These are phyloP conservation scores for Melanotaenia maccullochi DNA, from an alignment of 2,797 vertebrate species.

Conservation along the genomic window DNA sequence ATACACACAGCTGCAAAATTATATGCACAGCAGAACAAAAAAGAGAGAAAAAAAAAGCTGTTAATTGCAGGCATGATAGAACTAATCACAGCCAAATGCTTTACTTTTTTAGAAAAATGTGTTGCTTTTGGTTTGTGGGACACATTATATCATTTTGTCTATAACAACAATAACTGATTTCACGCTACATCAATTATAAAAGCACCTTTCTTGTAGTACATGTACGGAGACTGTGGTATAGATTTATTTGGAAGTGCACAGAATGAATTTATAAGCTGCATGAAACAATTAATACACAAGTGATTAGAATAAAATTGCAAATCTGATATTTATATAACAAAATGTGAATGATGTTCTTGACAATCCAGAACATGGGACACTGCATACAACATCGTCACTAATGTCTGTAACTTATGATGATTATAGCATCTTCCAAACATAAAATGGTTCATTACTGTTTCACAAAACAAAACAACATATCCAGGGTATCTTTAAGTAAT, in stretches of 20 bases:
- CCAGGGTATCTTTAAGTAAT: too few relatives aligned
- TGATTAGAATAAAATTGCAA: background rate
- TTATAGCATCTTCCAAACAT: background rate
- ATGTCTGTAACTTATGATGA: background rate
- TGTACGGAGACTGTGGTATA: background rate
- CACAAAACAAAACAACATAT: background rate
- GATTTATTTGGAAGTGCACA: background rate
- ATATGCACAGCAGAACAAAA: background rate
- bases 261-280: background rate
- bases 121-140: background rate
- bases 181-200: background rate
- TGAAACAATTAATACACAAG: background rate
- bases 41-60: background rate
- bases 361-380: background rate
- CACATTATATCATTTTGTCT: background rate
- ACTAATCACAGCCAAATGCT: background rate
- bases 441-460: background rate
- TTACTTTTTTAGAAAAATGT: background rate
- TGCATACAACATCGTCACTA: background rate
- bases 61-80: background rate
- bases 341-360: background rate
- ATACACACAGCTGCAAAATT: conserved; percentile 13
- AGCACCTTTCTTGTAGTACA: background rate
- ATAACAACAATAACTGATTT: background rate
- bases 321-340: background rate